These are phyloP conservation scores for Pterophyllum scalare DNA, from an alignment of 2,113 vertebrate species.

Conservation along the genomic window DNA sequence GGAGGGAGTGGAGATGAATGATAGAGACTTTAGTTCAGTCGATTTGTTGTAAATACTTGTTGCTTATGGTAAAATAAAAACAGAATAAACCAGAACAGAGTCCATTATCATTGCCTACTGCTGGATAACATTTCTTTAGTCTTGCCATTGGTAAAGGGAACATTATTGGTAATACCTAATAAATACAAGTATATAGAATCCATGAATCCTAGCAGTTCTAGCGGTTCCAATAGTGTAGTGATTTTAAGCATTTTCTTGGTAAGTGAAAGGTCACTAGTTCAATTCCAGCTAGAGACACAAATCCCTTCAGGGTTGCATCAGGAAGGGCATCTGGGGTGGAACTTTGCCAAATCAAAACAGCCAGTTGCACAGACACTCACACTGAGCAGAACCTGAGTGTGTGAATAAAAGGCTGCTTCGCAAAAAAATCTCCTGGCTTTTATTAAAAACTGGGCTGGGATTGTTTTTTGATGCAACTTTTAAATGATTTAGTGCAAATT, in stretches of 20 bases:
- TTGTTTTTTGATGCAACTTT: neutral
- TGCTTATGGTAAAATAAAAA: neutral
- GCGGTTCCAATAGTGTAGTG: neutral
- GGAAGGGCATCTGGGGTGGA: neutral
- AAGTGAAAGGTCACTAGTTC: neutral
- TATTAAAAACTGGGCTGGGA: neutral
- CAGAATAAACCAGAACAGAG: neutral
- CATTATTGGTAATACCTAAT: neutral
- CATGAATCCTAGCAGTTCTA: neutral
- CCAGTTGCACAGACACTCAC: neutral
- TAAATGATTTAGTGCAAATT: neutral
- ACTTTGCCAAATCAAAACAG: neutral
- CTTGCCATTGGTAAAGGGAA: neutral
- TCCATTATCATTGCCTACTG: neutral
- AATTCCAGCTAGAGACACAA: neutral
- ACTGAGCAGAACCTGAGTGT: neutral
- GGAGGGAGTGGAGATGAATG: neutral
- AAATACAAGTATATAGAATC: neutral
- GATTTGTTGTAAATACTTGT: conserved; percentile 1
- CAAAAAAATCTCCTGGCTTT: neutral
- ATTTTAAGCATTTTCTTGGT: neutral
- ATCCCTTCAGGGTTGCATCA: neutral
- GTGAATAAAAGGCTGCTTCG: rapidly evolving
- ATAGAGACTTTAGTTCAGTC: neutral
- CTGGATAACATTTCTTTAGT: neutral